phyloP scores from a whole-genome alignment of 2,113 vertebrate genomes.

The Smithornis capensis region DNA sequence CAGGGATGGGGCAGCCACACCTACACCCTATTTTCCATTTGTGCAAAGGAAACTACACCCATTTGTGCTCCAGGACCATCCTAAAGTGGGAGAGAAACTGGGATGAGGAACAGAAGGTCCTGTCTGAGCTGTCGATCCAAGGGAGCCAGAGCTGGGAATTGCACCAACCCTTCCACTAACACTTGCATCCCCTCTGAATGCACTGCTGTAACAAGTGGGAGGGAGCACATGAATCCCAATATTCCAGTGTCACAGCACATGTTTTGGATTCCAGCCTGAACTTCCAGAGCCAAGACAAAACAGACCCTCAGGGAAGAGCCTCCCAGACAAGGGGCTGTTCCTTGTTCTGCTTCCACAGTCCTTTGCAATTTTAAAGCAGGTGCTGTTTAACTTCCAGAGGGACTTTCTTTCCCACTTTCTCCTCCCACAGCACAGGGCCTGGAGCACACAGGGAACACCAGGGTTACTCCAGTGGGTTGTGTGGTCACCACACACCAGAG shows the following conservation, averaged over 20 bases:
- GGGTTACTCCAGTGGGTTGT: fast-evolving
- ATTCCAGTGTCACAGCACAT: background rate
- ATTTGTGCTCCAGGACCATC: background rate
- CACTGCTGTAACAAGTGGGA: background rate
- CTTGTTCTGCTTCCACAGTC: background rate
- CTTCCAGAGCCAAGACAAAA: background rate
- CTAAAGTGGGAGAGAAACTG: background rate
- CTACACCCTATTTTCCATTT: background rate
- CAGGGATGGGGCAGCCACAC: background rate
- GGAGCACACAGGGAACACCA: background rate
- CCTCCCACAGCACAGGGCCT: background rate
- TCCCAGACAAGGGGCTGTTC: background rate
- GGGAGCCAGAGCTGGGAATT: background rate
- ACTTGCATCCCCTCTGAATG: background rate
- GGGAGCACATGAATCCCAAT: background rate
- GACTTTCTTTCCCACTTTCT: background rate
- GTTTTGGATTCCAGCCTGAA: background rate
- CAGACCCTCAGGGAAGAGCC: fast-evolving
- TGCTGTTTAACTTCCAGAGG: background rate
- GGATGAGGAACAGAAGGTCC: background rate
- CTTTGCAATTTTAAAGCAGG: background rate
- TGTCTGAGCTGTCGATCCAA: background rate
- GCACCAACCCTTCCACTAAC: background rate
- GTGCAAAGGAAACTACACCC: background rate
- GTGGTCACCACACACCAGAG: background rate